Evolutionary conservation across 2,113 vertebrate genomes (phyloP).

Genomic region (Malaclemys terrapin): DNA sequence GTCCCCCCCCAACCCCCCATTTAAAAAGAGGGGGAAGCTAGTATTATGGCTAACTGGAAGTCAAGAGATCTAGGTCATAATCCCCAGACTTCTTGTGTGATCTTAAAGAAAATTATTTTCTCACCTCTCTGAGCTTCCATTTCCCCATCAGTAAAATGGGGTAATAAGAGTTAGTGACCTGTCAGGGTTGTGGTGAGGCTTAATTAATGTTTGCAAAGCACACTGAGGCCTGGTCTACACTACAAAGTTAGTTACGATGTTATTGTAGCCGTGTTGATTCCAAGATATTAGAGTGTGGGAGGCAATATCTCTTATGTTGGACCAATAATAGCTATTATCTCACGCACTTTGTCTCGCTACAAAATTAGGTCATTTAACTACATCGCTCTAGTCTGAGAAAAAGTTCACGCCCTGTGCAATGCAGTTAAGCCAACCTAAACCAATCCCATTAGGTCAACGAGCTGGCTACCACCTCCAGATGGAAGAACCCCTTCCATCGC

Average conservation of each 20-base stretch:
- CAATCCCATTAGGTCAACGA: not conserved
- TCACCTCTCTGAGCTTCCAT: not conserved
- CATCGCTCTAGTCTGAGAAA: not conserved
- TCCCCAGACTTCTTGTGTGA: not conserved
- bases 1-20: not conserved
- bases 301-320: not conserved
- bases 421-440: not conserved
- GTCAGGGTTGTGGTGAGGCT: not conserved
- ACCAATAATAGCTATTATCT: not conserved
- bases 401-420: not conserved
- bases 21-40: not conserved
- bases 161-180: not conserved
- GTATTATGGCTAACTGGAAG: not conserved
- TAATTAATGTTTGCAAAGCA: not conserved
- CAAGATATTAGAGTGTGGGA: not conserved
- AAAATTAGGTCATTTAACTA: not conserved
- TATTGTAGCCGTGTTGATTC: not conserved
- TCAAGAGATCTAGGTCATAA: not conserved
- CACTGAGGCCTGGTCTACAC: not conserved
- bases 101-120: not conserved
- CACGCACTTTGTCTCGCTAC: not conserved
- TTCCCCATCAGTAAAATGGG: not conserved
- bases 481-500: not conserved
- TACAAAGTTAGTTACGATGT: not conserved
- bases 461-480: too few relatives aligned